These are phyloP conservation scores for Cichladusa arquata DNA, from an alignment of 2,113 vertebrate species.

Conservation along the genomic window DNA sequence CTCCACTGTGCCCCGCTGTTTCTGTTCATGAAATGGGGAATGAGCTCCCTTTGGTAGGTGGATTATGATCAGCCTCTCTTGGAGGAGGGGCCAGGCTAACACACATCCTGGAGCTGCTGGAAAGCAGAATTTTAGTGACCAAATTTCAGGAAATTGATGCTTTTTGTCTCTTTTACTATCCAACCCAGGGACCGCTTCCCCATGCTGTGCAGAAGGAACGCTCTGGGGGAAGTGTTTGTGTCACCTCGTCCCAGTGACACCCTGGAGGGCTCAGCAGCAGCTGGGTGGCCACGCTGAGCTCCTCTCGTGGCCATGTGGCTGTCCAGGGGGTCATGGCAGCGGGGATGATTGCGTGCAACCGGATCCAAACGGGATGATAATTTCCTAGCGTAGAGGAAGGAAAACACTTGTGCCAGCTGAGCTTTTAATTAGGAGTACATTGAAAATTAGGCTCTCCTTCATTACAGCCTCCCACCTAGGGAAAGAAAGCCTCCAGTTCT, in stretches of 20 bases:
- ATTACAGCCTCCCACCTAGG: background rate
- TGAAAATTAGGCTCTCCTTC: slow-evolving; percentile 6
- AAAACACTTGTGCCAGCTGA: slow-evolving; percentile 4
- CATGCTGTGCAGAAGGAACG: background rate
- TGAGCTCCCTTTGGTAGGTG: background rate
- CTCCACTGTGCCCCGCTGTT: background rate
- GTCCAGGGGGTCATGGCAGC: background rate
- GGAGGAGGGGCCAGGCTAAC: background rate
- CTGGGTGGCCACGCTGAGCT: background rate
- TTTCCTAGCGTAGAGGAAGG: background rate
- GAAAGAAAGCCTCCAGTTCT: background rate
- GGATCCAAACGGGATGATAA: background rate
- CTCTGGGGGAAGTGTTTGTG: background rate
- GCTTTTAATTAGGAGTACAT: slow-evolving; percentile 32
- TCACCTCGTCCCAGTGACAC: background rate
- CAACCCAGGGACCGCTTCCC: background rate
- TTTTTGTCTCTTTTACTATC: background rate
- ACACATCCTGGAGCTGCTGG: background rate
- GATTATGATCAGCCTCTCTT: background rate
- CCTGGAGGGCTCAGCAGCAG: accelerated
- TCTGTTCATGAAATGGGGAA: background rate
- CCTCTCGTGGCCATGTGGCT: background rate
- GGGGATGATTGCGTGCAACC: background rate
- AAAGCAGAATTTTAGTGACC: background rate
- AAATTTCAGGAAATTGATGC: background rate